These are phyloP conservation scores for Exephanes ischioxanthus DNA, from an alignment of 2,888 invertebrate species.

Conservation along the genomic window DNA sequence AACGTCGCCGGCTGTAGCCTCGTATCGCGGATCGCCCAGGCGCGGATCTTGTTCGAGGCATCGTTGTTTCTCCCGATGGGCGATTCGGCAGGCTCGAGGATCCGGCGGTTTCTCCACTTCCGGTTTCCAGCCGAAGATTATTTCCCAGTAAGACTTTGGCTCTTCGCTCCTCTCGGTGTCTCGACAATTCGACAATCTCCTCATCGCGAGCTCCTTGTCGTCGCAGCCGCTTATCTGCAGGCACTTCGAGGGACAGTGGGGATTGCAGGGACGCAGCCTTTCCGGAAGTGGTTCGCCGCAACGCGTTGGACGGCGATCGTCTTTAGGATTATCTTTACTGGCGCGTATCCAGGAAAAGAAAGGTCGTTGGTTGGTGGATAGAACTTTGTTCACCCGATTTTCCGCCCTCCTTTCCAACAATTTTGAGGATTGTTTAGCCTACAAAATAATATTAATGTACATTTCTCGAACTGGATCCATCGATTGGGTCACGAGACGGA, in stretches of 20 bases:
- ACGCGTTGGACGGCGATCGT: slow-evolving; percentile 12
- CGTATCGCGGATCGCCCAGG: slow-evolving; percentile 71
- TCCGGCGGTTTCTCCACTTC: slow-evolving; percentile 30
- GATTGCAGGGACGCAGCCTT: slow-evolving; percentile 52
- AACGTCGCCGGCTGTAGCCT: slow-evolving; percentile 67
- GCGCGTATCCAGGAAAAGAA: slow-evolving; percentile 60
- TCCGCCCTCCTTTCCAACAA: slow-evolving; percentile 27
- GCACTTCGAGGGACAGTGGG: slow-evolving; percentile 61
- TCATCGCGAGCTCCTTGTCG: slow-evolving; percentile 39
- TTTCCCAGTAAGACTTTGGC: slow-evolving; percentile 59
- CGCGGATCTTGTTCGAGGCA: slow-evolving; percentile 68
- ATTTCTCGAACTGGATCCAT: no score
- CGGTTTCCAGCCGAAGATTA: slow-evolving; percentile 17
- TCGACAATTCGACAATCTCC: slow-evolving; percentile 56
- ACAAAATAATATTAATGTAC: background rate
- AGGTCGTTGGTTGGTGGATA: slow-evolving; percentile 37
- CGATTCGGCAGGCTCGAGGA: slow-evolving; percentile 30
- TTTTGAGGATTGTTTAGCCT: slow-evolving; percentile 30
- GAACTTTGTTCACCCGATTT: background rate
- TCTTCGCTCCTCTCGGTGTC: slow-evolving; percentile 27
- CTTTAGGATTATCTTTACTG: slow-evolving; percentile 37
- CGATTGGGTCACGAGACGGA: background rate
- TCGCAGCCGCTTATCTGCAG: slow-evolving; percentile 40
- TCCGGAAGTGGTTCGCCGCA: slow-evolving; percentile 54
- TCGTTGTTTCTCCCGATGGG: slow-evolving; percentile 45